These are phyloP conservation scores for Cinara cedri DNA, from an alignment of 2,888 invertebrate genomes.

Conservation along the genomic window DNA sequence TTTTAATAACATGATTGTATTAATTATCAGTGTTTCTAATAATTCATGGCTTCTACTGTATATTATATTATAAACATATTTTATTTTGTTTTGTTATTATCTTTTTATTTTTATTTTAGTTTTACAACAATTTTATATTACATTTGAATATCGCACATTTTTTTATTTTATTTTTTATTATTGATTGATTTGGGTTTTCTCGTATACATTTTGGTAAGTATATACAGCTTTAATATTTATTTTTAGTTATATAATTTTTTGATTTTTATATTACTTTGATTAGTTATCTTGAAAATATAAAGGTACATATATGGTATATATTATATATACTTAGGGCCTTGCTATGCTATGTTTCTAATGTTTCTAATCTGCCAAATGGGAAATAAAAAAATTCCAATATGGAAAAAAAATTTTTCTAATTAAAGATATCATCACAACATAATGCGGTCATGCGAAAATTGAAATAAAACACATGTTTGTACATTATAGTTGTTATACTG, in stretches of 20 bases:
- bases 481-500: no score
- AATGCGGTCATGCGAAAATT: no score
- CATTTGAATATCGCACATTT: constrained; percentile 35
- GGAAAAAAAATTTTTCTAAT: no score
- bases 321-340: background rate
- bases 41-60: no score
- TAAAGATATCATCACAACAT: no score
- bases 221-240: constrained; percentile 10
- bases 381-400: background rate
- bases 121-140: constrained; percentile 46
- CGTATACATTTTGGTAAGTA: constrained; percentile 37
- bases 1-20: no score
- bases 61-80: constrained; percentile 2
- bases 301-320: no score
- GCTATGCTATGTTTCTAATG: background rate
- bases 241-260: constrained; percentile 21
- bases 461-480: no score
- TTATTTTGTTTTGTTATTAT: constrained; percentile 4
- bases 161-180: constrained; percentile 29
- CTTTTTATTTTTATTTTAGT: constrained; percentile 46
- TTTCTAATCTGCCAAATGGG: no score
- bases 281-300: background rate
- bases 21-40: no score
- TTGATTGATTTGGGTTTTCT: constrained; percentile 43
- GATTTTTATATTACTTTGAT: constrained; percentile 10